Percentiles rank a stretch among this genome's conserved stretches.
Conservation (phyloP, 2,113 vertebrate genomes). For the Lagenorhynchus albirostris region DNA sequence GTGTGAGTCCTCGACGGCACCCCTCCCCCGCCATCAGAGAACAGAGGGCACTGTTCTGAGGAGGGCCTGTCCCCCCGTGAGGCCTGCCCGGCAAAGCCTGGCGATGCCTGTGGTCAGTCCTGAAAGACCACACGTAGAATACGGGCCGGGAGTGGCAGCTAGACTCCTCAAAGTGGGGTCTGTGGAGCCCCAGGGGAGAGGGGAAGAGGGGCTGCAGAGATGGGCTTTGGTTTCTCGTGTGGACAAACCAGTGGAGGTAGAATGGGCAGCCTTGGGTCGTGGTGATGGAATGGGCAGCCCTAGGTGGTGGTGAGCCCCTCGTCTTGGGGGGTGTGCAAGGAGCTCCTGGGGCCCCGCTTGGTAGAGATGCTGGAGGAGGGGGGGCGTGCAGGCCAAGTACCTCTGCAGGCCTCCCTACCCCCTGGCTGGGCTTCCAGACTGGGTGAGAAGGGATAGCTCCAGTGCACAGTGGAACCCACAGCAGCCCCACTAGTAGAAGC, state of each 20-base stretch:
- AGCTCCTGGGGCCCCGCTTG: too few species aligned
- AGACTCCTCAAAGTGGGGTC: rapidly evolving
- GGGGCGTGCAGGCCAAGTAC: rapidly evolving
- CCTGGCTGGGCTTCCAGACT: neutral
- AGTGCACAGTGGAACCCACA: rapidly evolving
- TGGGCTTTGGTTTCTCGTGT: rapidly evolving
- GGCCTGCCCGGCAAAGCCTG: neutral
- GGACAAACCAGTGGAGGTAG: neutral
- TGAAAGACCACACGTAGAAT: rapidly evolving
- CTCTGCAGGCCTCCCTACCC: too few species aligned
- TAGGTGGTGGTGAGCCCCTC: neutral
- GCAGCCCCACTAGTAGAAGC: rapidly evolving
- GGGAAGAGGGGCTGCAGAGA: neutral
- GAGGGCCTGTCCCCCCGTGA: rapidly evolving
- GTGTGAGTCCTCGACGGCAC: rapidly evolving
- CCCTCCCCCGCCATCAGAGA: neutral
- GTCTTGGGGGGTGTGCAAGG: neutral
- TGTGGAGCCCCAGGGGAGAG: rapidly evolving
- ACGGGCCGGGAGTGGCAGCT: rapidly evolving
- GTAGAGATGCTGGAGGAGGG: neutral
- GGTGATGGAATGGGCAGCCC: neutral
- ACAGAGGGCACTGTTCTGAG: rapidly evolving
- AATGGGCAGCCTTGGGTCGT: rapidly evolving
- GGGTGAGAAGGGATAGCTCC: too few species aligned
- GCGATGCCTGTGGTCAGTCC: rapidly evolving